Evolutionary conservation across 2,113 vertebrate genomes (phyloP).

Genomic region (Nestor notabilis): DNA sequence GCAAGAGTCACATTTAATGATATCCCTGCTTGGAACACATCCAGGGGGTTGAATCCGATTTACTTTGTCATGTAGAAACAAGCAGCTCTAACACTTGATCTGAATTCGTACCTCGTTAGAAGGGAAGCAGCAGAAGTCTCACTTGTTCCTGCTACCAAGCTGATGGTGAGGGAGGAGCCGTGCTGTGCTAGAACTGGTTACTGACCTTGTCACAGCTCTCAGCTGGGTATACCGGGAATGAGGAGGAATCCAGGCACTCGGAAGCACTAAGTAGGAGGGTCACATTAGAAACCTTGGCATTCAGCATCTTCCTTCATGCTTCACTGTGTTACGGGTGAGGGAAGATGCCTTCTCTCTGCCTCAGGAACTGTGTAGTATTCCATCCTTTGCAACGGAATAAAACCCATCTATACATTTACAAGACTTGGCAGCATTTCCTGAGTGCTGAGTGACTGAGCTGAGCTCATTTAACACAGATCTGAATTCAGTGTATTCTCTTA

Average conservation of each 20-base stretch:
- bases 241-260: background rate
- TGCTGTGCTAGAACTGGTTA: background rate
- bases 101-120: background rate
- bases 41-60: slow-evolving; percentile 2
- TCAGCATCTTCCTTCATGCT: background rate
- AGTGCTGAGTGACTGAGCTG: slow-evolving; percentile 3
- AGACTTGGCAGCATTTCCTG: slow-evolving; percentile 20
- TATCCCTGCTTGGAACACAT: background rate
- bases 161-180: background rate
- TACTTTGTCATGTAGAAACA: background rate
- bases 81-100: slow-evolving; percentile 2
- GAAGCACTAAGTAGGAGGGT: background rate
- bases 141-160: background rate
- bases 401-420: background rate
- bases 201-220: background rate
- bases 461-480: slow-evolving; percentile 16
- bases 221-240: background rate
- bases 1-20: background rate
- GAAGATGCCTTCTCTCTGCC: background rate
- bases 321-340: background rate
- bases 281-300: background rate
- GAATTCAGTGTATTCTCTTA: background rate
- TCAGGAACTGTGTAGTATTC: background rate
- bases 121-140: slow-evolving; percentile 20
- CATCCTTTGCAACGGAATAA: background rate